Conservation (phyloP, 2,797 vertebrate genomes). For the Notoglanidium macrostoma region DNA sequence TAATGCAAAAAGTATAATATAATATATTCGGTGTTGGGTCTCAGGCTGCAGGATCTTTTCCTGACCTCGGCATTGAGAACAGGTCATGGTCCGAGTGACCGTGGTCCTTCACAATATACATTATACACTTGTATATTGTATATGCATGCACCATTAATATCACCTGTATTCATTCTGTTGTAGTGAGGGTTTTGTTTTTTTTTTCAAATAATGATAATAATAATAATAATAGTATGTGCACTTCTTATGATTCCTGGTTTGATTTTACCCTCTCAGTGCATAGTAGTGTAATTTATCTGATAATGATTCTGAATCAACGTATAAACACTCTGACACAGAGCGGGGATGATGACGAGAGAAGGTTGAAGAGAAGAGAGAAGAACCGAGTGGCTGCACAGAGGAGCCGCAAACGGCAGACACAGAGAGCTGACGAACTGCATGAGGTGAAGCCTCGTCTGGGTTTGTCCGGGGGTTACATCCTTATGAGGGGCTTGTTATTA, state of each 20-base stretch:
- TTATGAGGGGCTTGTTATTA: not conserved
- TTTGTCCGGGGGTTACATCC: not conserved
- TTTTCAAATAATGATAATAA: too few relatives aligned
- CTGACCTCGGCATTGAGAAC: too few relatives aligned
- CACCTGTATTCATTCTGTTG: not conserved
- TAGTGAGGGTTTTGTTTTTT: too few relatives aligned
- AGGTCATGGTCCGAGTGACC: too few relatives aligned
- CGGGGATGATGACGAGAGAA: slow-evolving; percentile 78
- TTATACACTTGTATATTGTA: too few relatives aligned
- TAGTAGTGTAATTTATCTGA: too few relatives aligned
- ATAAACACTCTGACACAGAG: slow-evolving; percentile 65
- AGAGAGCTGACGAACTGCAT: slow-evolving; percentile 89
- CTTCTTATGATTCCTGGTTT: not conserved
- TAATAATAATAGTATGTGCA: not conserved
- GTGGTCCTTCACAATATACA: too few relatives aligned
- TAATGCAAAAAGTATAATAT: too few relatives aligned
- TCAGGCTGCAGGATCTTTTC: too few relatives aligned
- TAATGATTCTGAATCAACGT: not conserved
- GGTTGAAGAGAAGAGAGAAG: slow-evolving; percentile 86
- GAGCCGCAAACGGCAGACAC: slow-evolving; percentile 89
- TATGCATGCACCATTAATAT: not conserved
- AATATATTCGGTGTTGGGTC: too few relatives aligned
- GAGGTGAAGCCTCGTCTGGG: slow-evolving; percentile 70
- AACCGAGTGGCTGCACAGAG: slow-evolving; percentile 92
- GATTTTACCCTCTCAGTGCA: not conserved